Percentiles rank a stretch among this genome's conserved stretches.
Conservation (phyloP, 1,140 invertebrate species). For the Penaeus japonicus region DNA sequence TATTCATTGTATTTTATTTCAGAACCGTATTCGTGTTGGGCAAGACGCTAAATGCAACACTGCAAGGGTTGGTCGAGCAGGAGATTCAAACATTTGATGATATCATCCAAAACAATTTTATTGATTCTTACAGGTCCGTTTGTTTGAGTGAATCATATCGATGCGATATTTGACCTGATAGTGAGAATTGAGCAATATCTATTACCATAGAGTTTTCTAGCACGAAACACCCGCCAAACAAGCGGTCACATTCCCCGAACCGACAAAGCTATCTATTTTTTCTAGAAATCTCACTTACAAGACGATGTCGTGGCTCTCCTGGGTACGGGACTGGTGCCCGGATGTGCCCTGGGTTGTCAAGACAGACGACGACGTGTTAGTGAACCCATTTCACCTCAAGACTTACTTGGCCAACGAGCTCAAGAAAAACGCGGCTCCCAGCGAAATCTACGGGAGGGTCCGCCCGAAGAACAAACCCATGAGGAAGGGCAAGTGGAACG, state of each 20-base stretch:
- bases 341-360: constrained; percentile 58
- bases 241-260: neutral
- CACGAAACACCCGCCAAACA: neutral
- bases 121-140: constrained; percentile 46
- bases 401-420: constrained; percentile 31
- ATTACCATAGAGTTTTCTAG: neutral
- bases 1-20: neutral
- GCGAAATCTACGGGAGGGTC: constrained; percentile 57
- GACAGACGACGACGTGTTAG: constrained; percentile 60
- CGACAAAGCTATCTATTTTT: neutral
- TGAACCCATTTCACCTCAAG: constrained; percentile 56
- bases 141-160: neutral
- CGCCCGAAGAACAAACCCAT: constrained; percentile 32
- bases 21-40: neutral
- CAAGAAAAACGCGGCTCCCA: constrained; percentile 29
- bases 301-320: constrained; percentile 50
- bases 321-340: constrained; percentile 51
- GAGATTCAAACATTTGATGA: constrained; percentile 58
- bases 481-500: constrained; percentile 58
- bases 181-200: too few relatives aligned
- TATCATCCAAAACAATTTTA: constrained; percentile 61
- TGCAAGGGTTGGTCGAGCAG: neutral
- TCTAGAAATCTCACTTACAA: constrained; percentile 59
- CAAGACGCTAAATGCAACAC: neutral
- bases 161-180: neutral